These are phyloP conservation scores for Cariama cristata DNA, from an alignment of 2,113 vertebrate species.

Conservation along the genomic window DNA sequence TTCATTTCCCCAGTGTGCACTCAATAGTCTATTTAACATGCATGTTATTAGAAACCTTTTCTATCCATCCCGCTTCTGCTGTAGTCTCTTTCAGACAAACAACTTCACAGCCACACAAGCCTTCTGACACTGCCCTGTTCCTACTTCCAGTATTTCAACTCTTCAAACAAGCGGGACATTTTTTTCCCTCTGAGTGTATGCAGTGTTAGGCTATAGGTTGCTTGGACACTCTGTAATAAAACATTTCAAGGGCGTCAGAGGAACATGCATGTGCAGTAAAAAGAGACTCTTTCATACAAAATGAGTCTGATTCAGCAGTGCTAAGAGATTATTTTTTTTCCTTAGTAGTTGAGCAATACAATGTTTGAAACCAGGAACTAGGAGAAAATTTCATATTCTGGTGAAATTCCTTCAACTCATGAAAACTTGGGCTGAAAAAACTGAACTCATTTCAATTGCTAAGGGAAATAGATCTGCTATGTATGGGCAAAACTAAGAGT, in stretches of 20 bases:
- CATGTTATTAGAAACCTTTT: neutral
- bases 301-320: neutral
- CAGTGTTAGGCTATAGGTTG: neutral
- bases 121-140: neutral
- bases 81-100: neutral
- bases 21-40: neutral
- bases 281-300: neutral
- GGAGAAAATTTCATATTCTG: neutral
- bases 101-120: neutral
- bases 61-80: neutral
- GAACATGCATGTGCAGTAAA: neutral
- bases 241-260: neutral
- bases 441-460: neutral
- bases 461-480: neutral
- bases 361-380: neutral
- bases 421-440: neutral
- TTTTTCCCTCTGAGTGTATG: neutral
- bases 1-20: neutral
- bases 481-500: neutral
- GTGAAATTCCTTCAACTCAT: neutral
- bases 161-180: neutral
- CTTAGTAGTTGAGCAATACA: neutral
- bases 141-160: neutral
- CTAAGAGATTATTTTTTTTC: neutral
- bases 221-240: neutral